phyloP scores from a whole-genome alignment of 1,140 invertebrate genomes.

The Drosophila tristis region DNA sequence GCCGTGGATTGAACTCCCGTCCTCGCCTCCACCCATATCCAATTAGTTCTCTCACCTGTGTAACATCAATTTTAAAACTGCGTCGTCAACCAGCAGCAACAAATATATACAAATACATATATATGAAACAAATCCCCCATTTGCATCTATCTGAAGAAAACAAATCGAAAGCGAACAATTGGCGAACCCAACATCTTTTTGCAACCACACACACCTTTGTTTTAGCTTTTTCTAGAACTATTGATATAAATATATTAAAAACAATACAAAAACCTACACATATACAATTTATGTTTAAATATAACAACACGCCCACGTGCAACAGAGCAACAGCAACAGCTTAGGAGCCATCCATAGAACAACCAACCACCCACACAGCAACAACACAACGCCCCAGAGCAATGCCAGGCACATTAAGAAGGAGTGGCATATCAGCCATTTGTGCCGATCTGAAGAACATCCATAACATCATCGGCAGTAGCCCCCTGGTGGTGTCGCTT shows the following conservation, averaged over 20 bases:
- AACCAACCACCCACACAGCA: too few relatives aligned
- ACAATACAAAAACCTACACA: slow-evolving; percentile 58
- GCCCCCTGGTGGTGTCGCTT: slow-evolving; percentile 16
- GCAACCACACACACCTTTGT: slow-evolving; percentile 64
- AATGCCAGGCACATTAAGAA: too few relatives aligned
- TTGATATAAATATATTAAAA: slow-evolving; percentile 82
- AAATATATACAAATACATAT: slow-evolving; percentile 56
- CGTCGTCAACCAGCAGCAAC: slow-evolving; percentile 58
- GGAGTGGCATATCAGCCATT: too few relatives aligned
- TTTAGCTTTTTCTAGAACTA: slow-evolving; percentile 83
- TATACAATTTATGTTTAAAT: slow-evolving; percentile 77
- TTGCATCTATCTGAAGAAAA: slow-evolving; percentile 55
- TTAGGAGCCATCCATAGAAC: slow-evolving; percentile 15
- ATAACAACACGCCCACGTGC: slow-evolving; percentile 36
- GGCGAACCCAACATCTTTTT: slow-evolving; percentile 32
- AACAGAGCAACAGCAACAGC: slow-evolving; percentile 11
- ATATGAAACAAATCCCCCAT: slow-evolving; percentile 18
- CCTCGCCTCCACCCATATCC: slow-evolving; percentile 20
- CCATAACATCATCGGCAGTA: slow-evolving; percentile 6
- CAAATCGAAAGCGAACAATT: slow-evolving; percentile 1
- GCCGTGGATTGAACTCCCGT: slow-evolving; percentile 1
- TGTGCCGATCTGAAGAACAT: slow-evolving; percentile 4
- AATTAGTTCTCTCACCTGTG: slow-evolving; percentile 47
- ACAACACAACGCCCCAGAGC: too few relatives aligned
- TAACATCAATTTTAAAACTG: slow-evolving; percentile 58